Percentiles rank a stretch among this genome's conserved stretches.
Conservation (phyloP, 2,113 vertebrate species). For the Phaethon lepturus region DNA sequence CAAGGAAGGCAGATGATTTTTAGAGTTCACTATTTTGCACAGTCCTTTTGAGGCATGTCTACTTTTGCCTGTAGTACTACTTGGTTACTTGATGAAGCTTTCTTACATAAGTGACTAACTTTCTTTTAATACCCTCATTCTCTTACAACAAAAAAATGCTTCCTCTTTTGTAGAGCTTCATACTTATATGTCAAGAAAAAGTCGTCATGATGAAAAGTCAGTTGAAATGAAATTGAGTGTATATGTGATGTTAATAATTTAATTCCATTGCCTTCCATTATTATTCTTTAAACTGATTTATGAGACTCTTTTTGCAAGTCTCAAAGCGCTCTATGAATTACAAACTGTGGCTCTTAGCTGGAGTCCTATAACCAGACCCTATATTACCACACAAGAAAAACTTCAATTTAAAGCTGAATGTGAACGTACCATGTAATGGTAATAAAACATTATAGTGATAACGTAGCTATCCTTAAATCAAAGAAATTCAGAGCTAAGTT, state of each 20-base stretch:
- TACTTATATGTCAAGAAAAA: background rate
- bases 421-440: background rate
- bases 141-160: background rate
- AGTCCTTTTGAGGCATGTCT: background rate
- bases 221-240: background rate
- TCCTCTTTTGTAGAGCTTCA: background rate
- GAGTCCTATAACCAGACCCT: background rate
- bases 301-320: background rate
- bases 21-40: background rate
- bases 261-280: background rate
- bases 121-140: background rate
- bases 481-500: background rate
- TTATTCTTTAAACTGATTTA: slow-evolving; percentile 21
- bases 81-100: background rate
- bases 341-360: background rate
- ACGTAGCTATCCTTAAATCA: background rate
- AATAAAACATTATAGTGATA: background rate
- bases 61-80: background rate
- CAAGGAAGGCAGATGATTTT: background rate
- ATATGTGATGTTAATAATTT: background rate
- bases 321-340: background rate
- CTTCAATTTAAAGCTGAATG: background rate
- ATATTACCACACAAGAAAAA: background rate
- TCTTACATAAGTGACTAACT: background rate
- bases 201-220: background rate